Percentiles rank a stretch among this genome's conserved stretches.
These are phyloP conservation scores for Caracal caracal DNA, from an alignment of 2,113 vertebrate species.

Conservation along the genomic window DNA sequence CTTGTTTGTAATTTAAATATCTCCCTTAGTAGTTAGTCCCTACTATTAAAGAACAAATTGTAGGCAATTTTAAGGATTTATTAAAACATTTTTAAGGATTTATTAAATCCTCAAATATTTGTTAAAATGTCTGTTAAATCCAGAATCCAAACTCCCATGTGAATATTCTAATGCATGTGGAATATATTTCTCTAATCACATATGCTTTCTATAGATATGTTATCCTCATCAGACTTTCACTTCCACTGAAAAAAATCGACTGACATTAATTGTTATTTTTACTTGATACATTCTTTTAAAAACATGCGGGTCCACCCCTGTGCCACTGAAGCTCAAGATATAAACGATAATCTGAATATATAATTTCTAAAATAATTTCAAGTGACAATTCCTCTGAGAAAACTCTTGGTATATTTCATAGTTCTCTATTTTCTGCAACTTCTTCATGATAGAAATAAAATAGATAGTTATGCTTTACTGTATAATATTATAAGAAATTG, in stretches of 20 bases:
- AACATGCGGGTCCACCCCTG: background rate
- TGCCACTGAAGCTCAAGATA: background rate
- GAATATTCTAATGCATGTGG: no score
- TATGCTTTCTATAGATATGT: background rate
- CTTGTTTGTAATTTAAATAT: background rate
- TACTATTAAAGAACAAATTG: background rate
- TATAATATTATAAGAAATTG: background rate
- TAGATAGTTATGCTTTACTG: background rate
- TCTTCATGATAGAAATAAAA: background rate
- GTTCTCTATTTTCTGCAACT: background rate
- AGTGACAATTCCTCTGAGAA: background rate
- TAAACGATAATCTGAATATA: background rate
- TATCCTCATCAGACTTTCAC: background rate
- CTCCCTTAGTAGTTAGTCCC: background rate
- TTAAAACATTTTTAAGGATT: background rate
- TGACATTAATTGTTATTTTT: background rate
- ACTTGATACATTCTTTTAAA: background rate
- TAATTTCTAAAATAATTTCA: background rate
- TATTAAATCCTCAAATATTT: background rate
- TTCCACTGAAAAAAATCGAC: background rate
- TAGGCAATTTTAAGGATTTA: background rate
- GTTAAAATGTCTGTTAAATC: background rate
- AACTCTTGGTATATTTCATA: conserved; percentile 6
- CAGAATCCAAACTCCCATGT: background rate
- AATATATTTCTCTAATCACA: background rate